Evolutionary conservation across 2,888 invertebrate genomes (phyloP).

Genomic region (Eupithecia insigniata): DNA sequence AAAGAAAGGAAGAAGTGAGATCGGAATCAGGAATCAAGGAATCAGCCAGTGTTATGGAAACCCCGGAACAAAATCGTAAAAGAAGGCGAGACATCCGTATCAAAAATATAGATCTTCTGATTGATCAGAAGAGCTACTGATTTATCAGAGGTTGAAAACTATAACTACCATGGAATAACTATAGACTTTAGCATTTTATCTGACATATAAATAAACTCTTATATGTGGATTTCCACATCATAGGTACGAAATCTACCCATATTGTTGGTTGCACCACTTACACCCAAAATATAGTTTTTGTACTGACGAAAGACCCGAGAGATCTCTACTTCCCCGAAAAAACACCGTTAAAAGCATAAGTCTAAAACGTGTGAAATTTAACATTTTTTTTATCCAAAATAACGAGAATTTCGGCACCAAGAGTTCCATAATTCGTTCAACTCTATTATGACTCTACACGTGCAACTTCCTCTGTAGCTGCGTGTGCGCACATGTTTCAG

Average conservation of each 20-base stretch:
- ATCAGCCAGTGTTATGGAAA: too few relatives aligned
- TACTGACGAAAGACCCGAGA: neutral
- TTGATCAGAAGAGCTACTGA: too few relatives aligned
- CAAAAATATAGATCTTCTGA: too few relatives aligned
- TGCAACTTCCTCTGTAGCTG: constrained; percentile 60
- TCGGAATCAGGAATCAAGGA: too few relatives aligned
- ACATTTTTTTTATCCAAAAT: neutral
- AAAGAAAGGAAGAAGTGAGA: too few relatives aligned
- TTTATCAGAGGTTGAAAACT: too few relatives aligned
- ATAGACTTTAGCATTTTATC: too few relatives aligned
- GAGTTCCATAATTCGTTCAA: constrained; percentile 32
- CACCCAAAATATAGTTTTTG: neutral
- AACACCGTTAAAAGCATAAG: neutral
- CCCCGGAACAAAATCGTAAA: too few relatives aligned
- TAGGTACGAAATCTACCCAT: too few relatives aligned
- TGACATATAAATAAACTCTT: too few relatives aligned
- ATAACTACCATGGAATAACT: too few relatives aligned
- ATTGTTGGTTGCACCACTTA: neutral
- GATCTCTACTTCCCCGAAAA: neutral
- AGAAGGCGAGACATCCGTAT: too few relatives aligned
- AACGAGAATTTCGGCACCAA: constrained; percentile 9
- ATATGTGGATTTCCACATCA: neutral
- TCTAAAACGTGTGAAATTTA: neutral
- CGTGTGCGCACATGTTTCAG: constrained; percentile 57
- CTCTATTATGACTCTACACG: constrained; percentile 44